Conservation (phyloP, 2,888 invertebrate species). For the Melinaea menophilus region DNA sequence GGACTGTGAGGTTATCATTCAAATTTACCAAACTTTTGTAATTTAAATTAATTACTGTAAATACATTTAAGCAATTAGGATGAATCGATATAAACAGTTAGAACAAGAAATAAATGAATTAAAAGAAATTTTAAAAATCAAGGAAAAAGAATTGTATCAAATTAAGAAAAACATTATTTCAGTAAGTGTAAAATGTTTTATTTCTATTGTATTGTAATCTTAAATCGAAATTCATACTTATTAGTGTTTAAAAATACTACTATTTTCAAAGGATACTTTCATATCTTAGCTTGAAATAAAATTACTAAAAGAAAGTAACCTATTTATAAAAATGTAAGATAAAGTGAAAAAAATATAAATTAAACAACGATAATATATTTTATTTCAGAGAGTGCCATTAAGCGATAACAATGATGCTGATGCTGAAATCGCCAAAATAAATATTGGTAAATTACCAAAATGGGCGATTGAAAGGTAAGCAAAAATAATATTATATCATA, state of each 20-base stretch:
- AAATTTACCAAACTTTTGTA: background rate
- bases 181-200: conserved; percentile 36
- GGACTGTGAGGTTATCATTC: too few relatives aligned
- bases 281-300: too few relatives aligned
- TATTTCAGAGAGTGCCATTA: background rate
- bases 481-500: background rate
- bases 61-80: conserved; percentile 26
- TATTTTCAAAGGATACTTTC: too few relatives aligned
- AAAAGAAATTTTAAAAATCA: conserved; percentile 61
- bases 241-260: too few relatives aligned
- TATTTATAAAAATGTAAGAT: too few relatives aligned
- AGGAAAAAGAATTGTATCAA: conserved; percentile 69
- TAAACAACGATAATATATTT: too few relatives aligned
- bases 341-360: too few relatives aligned
- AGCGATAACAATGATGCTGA: background rate
- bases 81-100: conserved; percentile 52
- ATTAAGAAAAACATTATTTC: conserved; percentile 58
- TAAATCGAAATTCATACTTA: background rate
- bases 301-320: too few relatives aligned
- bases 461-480: conserved; percentile 67
- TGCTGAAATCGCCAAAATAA: conserved; percentile 25
- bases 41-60: background rate
- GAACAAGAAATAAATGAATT: conserved; percentile 72
- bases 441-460: conserved; percentile 49
- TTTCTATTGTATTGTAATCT: too few relatives aligned